These are phyloP conservation scores for Cavia porcellus DNA, from an alignment of 2,113 vertebrate genomes.

Conservation along the genomic window DNA sequence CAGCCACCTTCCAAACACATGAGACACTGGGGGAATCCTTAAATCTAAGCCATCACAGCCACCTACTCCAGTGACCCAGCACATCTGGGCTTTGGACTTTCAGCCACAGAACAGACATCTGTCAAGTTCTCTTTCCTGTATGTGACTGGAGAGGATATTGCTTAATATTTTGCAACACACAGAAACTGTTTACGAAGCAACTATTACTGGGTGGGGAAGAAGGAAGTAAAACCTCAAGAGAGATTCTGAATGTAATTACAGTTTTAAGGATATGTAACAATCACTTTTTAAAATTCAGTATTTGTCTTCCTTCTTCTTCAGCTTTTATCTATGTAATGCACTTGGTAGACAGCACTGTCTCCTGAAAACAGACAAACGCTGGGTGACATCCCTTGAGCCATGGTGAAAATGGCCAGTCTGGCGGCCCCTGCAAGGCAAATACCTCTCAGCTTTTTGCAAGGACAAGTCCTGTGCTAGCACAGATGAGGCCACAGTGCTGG, in stretches of 20 bases:
- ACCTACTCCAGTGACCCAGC: not conserved
- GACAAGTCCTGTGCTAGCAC: not conserved
- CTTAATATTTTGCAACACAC: not conserved
- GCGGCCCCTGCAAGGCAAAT: not conserved
- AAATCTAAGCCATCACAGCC: not conserved
- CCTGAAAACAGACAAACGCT: not conserved
- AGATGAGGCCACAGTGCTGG: not conserved
- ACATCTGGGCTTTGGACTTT: not conserved
- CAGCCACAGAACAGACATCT: not conserved
- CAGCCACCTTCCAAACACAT: not conserved
- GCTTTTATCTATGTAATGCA: not conserved
- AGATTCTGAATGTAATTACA: not conserved
- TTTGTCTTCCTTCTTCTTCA: slow-evolving; percentile 20
- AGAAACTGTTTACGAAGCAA: slow-evolving; percentile 45
- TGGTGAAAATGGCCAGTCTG: not conserved
- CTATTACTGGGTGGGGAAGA: not conserved
- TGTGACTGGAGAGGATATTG: not conserved
- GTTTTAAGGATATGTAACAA: not conserved
- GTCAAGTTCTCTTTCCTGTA: not conserved
- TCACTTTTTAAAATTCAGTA: not conserved
- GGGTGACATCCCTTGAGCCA: not conserved
- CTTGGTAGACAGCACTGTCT: not conserved
- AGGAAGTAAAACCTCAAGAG: not conserved
- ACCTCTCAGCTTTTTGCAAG: not conserved
- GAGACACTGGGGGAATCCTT: not conserved